These are phyloP conservation scores for Linnaemya tessellans DNA, from an alignment of 2,888 invertebrate species.

Conservation along the genomic window DNA sequence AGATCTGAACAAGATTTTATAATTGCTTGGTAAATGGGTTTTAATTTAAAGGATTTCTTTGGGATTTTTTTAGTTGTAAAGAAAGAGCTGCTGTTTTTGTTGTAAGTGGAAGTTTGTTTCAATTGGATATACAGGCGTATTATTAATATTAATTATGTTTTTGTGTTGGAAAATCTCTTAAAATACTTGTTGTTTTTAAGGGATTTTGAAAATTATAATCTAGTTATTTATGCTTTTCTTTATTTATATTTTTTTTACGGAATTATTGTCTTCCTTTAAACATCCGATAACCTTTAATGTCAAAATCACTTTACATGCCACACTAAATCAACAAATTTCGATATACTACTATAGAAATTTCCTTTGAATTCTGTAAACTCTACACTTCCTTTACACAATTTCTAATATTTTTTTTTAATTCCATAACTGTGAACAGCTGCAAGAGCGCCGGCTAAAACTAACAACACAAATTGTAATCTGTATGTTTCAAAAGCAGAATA, in stretches of 20 bases:
- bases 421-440: background rate
- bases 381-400: conserved; percentile 37
- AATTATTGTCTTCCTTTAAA: background rate
- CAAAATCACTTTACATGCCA: background rate
- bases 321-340: background rate
- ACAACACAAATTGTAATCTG: conserved; percentile 25
- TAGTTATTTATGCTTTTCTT: background rate
- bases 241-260: background rate
- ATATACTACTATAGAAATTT: conserved; percentile 29
- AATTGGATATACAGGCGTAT: no score
- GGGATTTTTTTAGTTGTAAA: background rate
- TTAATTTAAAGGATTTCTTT: background rate
- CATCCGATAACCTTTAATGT: no score
- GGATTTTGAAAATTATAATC: no score
- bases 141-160: background rate
- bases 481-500: background rate
- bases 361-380: conserved; percentile 22
- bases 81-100: background rate
- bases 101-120: background rate
- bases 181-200: background rate
- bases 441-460: background rate
- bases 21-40: background rate
- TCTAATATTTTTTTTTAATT: background rate
- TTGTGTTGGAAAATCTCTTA: background rate
- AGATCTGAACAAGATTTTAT: background rate